Percentiles rank a stretch among this genome's conserved stretches.
phyloP scores from a whole-genome alignment of 2,888 invertebrate species.

The Ernsta delagoae region DNA sequence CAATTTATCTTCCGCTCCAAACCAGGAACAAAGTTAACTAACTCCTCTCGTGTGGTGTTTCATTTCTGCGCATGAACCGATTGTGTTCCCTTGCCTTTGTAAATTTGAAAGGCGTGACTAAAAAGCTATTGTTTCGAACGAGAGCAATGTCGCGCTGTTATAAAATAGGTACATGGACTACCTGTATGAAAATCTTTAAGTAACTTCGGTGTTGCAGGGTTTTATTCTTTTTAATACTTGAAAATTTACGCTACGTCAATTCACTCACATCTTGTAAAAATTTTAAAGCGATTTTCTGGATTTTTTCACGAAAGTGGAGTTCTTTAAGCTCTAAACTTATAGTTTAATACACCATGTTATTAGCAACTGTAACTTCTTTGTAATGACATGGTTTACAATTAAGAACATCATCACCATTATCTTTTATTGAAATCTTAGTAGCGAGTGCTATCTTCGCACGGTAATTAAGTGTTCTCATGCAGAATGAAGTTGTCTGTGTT shows the following conservation, averaged over 20 bases:
- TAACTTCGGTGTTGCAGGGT: constrained; percentile 9
- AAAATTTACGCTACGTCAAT: constrained; percentile 9
- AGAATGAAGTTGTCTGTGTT: background rate
- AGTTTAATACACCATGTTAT: background rate
- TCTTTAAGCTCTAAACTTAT: background rate
- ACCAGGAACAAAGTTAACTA: constrained; percentile 37
- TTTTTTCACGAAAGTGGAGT: background rate
- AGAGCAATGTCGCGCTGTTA: constrained; percentile 40
- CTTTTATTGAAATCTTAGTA: background rate
- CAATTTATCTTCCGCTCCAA: constrained; percentile 33
- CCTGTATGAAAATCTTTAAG: constrained; percentile 29
- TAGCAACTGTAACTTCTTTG: too few relatives aligned
- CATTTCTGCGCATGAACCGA: constrained; percentile 43
- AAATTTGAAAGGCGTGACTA: constrained; percentile 53
- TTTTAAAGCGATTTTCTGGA: background rate
- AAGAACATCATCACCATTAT: background rate
- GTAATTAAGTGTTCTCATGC: constrained; percentile 7
- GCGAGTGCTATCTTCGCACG: background rate
- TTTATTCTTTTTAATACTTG: constrained; percentile 1
- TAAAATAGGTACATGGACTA: constrained; percentile 39
- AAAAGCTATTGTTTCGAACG: constrained; percentile 50
- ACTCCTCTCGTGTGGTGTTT: constrained; percentile 39
- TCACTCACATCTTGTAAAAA: background rate
- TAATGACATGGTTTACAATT: too few relatives aligned
- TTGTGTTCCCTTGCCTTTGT: constrained; percentile 47